Conservation (phyloP, 1,140 invertebrate species). For the Cecropterus lyciades region DNA sequence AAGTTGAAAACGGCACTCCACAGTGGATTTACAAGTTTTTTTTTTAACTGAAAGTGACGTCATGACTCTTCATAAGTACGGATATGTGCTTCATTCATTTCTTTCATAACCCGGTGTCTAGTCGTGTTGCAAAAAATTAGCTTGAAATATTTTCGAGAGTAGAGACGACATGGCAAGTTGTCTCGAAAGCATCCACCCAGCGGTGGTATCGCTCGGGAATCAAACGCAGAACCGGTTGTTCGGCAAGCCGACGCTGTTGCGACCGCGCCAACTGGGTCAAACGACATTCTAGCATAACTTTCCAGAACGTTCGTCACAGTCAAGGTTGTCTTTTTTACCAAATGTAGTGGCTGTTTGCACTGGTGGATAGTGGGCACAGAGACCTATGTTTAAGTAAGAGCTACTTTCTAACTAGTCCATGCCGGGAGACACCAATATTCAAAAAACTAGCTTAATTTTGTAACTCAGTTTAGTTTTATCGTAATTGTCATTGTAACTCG, state of each 20-base stretch:
- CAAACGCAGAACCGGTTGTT: slow-evolving; percentile 36
- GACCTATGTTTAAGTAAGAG: too few relatives aligned
- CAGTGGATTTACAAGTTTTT: too few relatives aligned
- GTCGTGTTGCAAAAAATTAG: not conserved
- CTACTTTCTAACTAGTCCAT: too few relatives aligned
- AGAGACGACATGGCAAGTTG: slow-evolving; percentile 14
- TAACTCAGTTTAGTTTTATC: too few relatives aligned
- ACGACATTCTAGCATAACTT: slow-evolving; percentile 36
- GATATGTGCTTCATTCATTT: too few relatives aligned
- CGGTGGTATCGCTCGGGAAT: slow-evolving; percentile 29
- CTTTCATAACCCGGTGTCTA: not conserved
- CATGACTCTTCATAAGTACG: too few relatives aligned
- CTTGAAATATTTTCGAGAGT: slow-evolving; percentile 19
- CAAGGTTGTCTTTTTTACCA: slow-evolving; percentile 26
- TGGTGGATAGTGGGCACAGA: not conserved
- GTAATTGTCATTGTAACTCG: too few relatives aligned
- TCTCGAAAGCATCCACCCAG: slow-evolving; percentile 27
- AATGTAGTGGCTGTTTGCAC: not conserved
- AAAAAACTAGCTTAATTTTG: too few relatives aligned
- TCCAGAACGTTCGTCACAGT: slow-evolving; percentile 28
- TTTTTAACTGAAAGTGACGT: too few relatives aligned
- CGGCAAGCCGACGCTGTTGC: slow-evolving; percentile 23
- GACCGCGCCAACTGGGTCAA: slow-evolving; percentile 35
- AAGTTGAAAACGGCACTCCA: too few relatives aligned
- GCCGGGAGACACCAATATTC: too few relatives aligned